Percentiles rank a stretch among this genome's conserved stretches.
phyloP scores from a whole-genome alignment of 1,140 invertebrate genomes.

The Arctopsyche grandis region DNA sequence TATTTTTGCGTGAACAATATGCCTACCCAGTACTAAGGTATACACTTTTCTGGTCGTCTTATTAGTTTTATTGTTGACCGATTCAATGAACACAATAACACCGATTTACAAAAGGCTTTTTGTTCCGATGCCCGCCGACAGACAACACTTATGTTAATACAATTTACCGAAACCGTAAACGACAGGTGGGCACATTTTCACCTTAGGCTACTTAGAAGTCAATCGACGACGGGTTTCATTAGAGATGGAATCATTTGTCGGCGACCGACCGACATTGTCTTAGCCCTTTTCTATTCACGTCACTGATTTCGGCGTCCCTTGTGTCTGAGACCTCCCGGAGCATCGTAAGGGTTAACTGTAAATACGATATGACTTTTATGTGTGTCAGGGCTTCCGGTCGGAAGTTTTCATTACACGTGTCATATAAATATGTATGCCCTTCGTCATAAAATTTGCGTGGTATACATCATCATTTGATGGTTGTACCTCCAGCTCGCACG shows the following conservation, averaged over 20 bases:
- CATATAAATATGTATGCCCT: no score
- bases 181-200: no score
- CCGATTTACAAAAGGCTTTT: neutral
- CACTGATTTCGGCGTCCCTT: constrained; percentile 1
- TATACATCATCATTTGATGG: no score
- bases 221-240: neutral
- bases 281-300: neutral
- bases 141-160: neutral
- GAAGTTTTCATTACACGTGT: neutral
- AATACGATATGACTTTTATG: constrained; percentile 2
- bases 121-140: neutral
- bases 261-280: neutral
- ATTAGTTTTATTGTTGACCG: no score
- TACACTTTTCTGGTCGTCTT: no score
- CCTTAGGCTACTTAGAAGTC: neutral
- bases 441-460: no score
- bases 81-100: no score
- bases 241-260: neutral
- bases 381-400: neutral
- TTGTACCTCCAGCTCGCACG: no score
- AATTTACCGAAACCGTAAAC: neutral
- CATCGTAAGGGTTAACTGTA: neutral
- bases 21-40: no score
- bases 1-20: neutral
- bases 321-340: neutral